Conservation (phyloP, 2,888 invertebrate species). For the Patella depressa region DNA sequence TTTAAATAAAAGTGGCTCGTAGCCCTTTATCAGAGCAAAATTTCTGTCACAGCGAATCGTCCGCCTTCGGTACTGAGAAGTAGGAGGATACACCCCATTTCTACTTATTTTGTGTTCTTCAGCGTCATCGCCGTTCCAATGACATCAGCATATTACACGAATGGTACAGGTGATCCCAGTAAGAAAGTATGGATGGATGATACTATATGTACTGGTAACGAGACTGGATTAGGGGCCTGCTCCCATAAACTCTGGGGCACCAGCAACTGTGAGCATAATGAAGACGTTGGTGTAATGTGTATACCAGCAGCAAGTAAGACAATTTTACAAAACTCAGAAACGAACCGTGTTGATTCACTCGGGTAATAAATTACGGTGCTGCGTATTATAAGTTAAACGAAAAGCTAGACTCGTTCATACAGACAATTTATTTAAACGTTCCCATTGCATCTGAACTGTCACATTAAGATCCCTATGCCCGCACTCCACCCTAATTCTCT, state of each 20-base stretch:
- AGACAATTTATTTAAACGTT: too few relatives aligned
- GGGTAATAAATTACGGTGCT: neutral
- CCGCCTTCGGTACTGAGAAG: too few relatives aligned
- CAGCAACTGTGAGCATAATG: constrained; percentile 48
- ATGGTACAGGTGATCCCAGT: constrained; percentile 38
- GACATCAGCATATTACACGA: constrained; percentile 43
- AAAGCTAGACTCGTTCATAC: neutral
- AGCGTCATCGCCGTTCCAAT: constrained; percentile 47
- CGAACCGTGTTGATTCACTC: neutral
- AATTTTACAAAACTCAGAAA: too few relatives aligned
- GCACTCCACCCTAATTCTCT: neutral
- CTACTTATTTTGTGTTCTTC: neutral
- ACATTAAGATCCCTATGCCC: neutral
- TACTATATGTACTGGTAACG: constrained; percentile 50
- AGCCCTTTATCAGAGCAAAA: too few relatives aligned
- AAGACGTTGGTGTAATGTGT: constrained; percentile 54
- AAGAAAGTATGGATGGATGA: constrained; percentile 50
- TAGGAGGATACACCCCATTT: too few relatives aligned
- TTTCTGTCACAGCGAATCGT: too few relatives aligned
- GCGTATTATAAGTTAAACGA: neutral
- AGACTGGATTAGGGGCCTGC: constrained; percentile 49
- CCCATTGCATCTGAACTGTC: too few relatives aligned
- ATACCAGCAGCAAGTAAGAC: constrained; percentile 27
- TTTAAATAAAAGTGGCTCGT: too few relatives aligned
- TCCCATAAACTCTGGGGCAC: constrained; percentile 46